Conservation (phyloP, 2,888 invertebrate species). For the Embidobia sp. region DNA sequence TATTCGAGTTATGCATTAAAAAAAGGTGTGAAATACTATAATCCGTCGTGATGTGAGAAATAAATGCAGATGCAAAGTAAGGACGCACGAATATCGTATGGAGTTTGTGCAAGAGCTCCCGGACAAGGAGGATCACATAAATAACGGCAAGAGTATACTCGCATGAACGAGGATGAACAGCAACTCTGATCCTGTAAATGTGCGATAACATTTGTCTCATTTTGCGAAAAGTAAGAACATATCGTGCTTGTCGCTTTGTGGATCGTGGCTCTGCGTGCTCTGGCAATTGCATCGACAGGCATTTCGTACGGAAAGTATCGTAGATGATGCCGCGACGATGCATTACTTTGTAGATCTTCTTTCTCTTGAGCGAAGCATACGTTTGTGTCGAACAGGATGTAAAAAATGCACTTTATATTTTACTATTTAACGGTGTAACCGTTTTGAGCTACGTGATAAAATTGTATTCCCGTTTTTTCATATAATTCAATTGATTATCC, state of each 20-base stretch:
- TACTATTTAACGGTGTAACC: background rate
- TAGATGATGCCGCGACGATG: conserved; percentile 44
- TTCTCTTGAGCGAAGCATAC: conserved; percentile 43
- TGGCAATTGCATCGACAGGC: conserved; percentile 60
- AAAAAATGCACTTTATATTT: conserved; percentile 31
- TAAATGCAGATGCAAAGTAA: conserved; percentile 37
- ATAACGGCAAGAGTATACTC: conserved; percentile 49
- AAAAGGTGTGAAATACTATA: conserved; percentile 2
- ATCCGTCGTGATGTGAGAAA: conserved; percentile 41
- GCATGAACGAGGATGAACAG: conserved; percentile 51
- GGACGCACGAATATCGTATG: conserved; percentile 41
- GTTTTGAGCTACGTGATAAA: too few species aligned
- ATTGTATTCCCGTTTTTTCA: too few species aligned
- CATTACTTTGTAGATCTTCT: conserved; percentile 45
- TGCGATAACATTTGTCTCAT: conserved; percentile 64
- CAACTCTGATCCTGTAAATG: conserved; percentile 59
- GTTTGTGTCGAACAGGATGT: conserved; percentile 36
- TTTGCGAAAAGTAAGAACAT: conserved; percentile 58
- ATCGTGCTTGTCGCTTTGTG: conserved; percentile 57
- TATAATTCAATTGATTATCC: too few species aligned
- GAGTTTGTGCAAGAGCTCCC: conserved; percentile 46
- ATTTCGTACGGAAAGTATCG: conserved; percentile 44
- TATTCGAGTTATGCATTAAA: too few species aligned
- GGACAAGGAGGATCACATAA: conserved; percentile 59
- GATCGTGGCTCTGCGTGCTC: conserved; percentile 29